Conservation (phyloP, 2,888 invertebrate species). For the Andrena bucephala region DNA sequence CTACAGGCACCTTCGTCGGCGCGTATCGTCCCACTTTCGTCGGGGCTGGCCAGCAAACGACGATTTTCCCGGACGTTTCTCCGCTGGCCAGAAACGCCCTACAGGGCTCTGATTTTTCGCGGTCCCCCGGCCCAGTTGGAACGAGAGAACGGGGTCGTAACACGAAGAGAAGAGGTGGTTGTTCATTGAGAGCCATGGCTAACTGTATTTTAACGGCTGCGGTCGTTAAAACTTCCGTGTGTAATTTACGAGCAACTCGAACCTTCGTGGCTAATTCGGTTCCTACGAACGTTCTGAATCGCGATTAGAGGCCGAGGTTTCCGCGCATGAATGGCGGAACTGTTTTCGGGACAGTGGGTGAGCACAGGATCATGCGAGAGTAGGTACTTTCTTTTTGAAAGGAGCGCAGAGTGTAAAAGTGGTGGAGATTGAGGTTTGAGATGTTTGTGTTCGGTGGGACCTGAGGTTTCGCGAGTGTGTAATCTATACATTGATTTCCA, state of each 20-base stretch:
- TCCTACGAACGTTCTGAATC: neutral
- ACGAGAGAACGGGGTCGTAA: neutral
- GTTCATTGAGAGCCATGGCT: constrained; percentile 8
- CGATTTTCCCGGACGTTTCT: constrained; percentile 16
- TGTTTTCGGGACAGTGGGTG: too few relatives aligned
- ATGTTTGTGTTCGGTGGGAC: too few relatives aligned
- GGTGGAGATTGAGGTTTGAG: too few relatives aligned
- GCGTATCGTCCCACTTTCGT: constrained; percentile 50
- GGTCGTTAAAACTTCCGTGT: constrained; percentile 8
- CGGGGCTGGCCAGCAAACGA: constrained; percentile 6
- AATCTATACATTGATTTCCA: too few relatives aligned
- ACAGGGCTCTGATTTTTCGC: neutral
- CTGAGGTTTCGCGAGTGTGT: too few relatives aligned
- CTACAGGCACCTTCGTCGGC: neutral
- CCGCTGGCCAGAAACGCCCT: neutral
- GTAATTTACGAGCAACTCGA: neutral
- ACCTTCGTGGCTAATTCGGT: neutral
- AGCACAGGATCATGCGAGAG: too few relatives aligned
- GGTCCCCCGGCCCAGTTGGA: neutral
- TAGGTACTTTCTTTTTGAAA: too few relatives aligned
- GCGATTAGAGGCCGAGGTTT: neutral
- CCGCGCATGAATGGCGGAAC: neutral
- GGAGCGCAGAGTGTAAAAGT: too few relatives aligned
- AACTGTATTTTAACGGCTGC: constrained; percentile 17
- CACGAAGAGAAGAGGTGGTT: neutral